phyloP scores from a whole-genome alignment of 2,113 vertebrate species.

The Cnemophilus loriae region DNA sequence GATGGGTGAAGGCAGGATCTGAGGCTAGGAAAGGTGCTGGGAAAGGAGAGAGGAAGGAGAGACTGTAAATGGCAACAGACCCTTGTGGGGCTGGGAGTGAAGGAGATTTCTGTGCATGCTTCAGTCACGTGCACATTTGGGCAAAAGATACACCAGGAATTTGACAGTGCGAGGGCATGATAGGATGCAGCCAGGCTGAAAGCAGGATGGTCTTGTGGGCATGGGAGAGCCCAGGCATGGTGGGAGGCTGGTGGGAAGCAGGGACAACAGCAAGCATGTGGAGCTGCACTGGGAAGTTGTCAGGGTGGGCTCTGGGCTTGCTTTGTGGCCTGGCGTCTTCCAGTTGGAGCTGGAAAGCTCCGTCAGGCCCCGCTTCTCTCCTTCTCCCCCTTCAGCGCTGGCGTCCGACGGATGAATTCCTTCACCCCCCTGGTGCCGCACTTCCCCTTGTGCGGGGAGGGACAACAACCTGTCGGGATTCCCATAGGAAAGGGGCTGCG shows the following conservation, averaged over 20 bases:
- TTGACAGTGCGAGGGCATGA: rapidly evolving
- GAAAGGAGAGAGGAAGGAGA: neutral
- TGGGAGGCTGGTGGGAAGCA: neutral
- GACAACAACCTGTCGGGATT: neutral
- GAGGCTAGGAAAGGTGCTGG: neutral
- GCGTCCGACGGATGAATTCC: rapidly evolving
- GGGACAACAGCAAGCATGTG: rapidly evolving
- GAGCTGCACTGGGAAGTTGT: neutral
- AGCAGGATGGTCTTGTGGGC: neutral
- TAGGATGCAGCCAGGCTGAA: neutral
- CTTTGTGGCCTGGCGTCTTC: neutral
- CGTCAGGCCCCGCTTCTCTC: neutral
- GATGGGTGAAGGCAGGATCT: neutral
- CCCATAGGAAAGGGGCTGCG: conserved; percentile 8
- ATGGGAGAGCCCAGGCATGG: neutral
- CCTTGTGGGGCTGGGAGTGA: neutral
- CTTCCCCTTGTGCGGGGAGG: neutral
- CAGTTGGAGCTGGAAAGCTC: neutral
- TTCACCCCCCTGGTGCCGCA: neutral
- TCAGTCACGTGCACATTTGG: neutral
- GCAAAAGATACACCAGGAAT: neutral
- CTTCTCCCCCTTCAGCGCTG: neutral
- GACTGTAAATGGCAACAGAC: neutral
- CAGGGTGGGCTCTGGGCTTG: neutral
- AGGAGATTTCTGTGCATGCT: neutral